These are phyloP conservation scores for Phycodurus eques DNA, from an alignment of 2,113 vertebrate genomes.

Conservation along the genomic window DNA sequence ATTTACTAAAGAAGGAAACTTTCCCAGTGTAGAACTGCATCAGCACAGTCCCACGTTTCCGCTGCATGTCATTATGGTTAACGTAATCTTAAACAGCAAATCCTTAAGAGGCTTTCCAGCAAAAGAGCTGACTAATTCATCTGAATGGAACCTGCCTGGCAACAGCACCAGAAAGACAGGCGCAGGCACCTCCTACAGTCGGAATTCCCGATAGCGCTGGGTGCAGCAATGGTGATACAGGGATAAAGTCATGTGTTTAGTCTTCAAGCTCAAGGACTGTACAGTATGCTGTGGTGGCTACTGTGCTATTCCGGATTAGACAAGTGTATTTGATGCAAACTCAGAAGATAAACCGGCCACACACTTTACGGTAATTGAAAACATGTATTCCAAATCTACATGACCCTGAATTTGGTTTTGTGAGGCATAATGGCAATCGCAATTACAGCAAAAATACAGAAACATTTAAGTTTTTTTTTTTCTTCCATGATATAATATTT, in stretches of 20 bases:
- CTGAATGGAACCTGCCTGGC: constrained; percentile 66
- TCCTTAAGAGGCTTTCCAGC: constrained; percentile 68
- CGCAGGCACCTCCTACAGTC: constrained; percentile 34
- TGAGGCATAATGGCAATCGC: not conserved
- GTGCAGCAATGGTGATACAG: constrained; percentile 29
- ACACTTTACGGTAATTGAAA: constrained; percentile 3
- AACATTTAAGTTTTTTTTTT: not conserved
- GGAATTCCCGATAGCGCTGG: constrained; percentile 40
- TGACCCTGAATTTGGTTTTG: not conserved
- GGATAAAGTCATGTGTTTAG: constrained; percentile 23
- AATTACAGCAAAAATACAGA: not conserved
- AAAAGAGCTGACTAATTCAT: constrained; percentile 62
- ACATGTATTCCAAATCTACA: not conserved
- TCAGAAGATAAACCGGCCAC: constrained; percentile 36
- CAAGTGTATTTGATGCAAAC: constrained; percentile 34
- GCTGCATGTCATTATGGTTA: constrained; percentile 39
- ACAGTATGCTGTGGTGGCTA: constrained; percentile 34
- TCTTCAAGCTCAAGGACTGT: constrained; percentile 46
- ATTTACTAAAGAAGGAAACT: constrained; percentile 29
- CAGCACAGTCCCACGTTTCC: constrained; percentile 13
- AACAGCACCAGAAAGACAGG: constrained; percentile 53
- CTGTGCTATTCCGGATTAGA: constrained; percentile 40
- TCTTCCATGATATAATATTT: too few species aligned
- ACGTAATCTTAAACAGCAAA: constrained; percentile 49
- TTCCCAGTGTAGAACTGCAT: constrained; percentile 11